Evolutionary conservation across 2,113 vertebrate species (phyloP), one percentile per base, ranked within the genome.

Genomic region (Upupa epops): DNA sequence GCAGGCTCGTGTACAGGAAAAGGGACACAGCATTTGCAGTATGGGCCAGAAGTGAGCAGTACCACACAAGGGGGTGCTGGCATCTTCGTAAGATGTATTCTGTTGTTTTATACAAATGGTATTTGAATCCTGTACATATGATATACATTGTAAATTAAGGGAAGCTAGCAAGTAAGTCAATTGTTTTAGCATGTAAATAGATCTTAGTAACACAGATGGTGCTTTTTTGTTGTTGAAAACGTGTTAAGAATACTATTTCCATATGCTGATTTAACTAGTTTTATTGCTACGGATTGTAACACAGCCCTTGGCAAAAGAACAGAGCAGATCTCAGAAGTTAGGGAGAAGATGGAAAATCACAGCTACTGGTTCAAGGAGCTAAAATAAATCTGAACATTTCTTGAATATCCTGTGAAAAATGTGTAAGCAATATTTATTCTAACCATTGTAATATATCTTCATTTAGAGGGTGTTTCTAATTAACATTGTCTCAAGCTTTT

Each of bases 241-340:
- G 32, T 83, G 72, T 90, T 86, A 91, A 76, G 22, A 77, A 83
- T 96, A 90, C 24, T 68, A 51, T 60, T 83, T 96, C 72, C 83
- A 61, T 78, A 84, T 81, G 77, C 46, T 96, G 36, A 63, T 64
- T 68, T 64, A 81, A 34, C 19, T 82, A 56, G 80, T 89, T 95
- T 90, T 61, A 40, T 82, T 92, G 58, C 73, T 74, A 66, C 16
- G 83, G 48, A 85, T 61, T 86, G 40, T 84, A 87, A 89, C 18
- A 73, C 17, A 78, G 36, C 40, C 60, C 42, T 88, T 71, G 22
- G 69, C 11, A 17, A 96, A 83, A 83, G 60, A n/a, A 71, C 1
- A 16, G 9, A 75, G 16, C 9, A 89, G n/a, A 73, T 83, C 52
- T 52, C 63, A 85, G 34, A 89, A 52, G 32, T 70, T 66, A 28